phyloP scores from a whole-genome alignment of 2,113 vertebrate species.

The Promerops cafer region DNA sequence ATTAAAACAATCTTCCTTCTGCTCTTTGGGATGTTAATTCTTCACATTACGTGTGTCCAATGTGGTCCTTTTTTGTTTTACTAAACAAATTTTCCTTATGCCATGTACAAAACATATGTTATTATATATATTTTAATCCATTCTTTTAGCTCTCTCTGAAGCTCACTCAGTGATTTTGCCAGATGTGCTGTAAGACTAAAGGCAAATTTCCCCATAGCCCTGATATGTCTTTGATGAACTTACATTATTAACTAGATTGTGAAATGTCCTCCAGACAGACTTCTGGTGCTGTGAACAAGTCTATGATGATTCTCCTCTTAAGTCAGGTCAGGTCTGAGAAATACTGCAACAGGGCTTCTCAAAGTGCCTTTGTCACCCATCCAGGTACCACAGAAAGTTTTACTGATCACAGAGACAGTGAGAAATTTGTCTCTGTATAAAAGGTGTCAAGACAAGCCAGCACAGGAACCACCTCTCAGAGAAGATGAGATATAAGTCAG shows the following conservation, averaged over 20 bases:
- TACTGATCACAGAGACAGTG: not conserved
- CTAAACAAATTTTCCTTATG: not conserved
- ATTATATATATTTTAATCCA: not conserved
- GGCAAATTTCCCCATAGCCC: not conserved
- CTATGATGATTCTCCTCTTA: not conserved
- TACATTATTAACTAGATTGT: not conserved
- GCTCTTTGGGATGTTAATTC: not conserved
- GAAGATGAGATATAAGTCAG: not conserved
- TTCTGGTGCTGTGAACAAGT: not conserved
- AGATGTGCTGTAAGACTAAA: not conserved
- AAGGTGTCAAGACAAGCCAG: not conserved
- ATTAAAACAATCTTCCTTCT: not conserved
- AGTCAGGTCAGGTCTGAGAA: not conserved
- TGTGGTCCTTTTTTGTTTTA: not conserved
- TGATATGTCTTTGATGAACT: not conserved
- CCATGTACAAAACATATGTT: not conserved
- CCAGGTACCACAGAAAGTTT: not conserved
- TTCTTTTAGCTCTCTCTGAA: not conserved
- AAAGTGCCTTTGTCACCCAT: not conserved
- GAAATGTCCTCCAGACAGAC: not conserved
- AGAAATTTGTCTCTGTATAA: not conserved
- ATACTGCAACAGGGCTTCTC: not conserved
- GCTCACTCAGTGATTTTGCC: not conserved
- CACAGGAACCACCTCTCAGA: not conserved
- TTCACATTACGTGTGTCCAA: not conserved